Evolutionary conservation across 2,113 vertebrate species (phyloP).

Genomic region (Saimiri boliviensis): DNA sequence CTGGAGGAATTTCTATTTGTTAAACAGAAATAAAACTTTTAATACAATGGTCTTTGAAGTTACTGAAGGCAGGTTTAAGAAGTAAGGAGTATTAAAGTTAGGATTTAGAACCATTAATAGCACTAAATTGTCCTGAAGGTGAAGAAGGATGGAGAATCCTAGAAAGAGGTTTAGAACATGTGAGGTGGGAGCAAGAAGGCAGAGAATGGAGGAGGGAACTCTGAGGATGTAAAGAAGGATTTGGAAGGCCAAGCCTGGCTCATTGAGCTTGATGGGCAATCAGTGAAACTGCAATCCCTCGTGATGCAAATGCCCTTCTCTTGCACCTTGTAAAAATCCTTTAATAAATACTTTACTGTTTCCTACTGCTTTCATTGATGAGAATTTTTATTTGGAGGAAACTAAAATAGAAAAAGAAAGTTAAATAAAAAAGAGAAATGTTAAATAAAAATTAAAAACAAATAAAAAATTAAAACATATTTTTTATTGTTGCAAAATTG

Average conservation of each 20-base stretch:
- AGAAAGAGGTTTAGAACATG: background rate
- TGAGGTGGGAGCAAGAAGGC: background rate
- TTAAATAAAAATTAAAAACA: background rate
- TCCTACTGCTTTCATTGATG: background rate
- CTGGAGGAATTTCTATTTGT: background rate
- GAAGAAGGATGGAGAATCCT: background rate
- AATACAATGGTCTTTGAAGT: background rate
- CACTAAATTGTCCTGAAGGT: background rate
- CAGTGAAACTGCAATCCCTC: rapidly evolving
- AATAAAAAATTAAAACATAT: background rate
- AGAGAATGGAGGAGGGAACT: background rate
- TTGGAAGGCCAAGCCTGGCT: background rate
- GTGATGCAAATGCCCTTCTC: background rate
- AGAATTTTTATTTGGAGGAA: background rate
- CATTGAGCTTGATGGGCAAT: background rate
- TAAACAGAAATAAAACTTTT: constrained; percentile 2
- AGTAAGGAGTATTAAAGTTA: background rate
- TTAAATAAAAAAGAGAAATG: background rate
- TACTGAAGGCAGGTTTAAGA: background rate
- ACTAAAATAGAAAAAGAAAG: background rate
- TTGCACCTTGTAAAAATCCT: background rate
- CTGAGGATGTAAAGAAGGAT: background rate
- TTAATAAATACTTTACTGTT: background rate
- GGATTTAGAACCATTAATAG: background rate
- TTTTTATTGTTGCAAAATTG: background rate